Conservation (phyloP, 2,888 invertebrate genomes). For the Sphaeridia pumilis region DNA sequence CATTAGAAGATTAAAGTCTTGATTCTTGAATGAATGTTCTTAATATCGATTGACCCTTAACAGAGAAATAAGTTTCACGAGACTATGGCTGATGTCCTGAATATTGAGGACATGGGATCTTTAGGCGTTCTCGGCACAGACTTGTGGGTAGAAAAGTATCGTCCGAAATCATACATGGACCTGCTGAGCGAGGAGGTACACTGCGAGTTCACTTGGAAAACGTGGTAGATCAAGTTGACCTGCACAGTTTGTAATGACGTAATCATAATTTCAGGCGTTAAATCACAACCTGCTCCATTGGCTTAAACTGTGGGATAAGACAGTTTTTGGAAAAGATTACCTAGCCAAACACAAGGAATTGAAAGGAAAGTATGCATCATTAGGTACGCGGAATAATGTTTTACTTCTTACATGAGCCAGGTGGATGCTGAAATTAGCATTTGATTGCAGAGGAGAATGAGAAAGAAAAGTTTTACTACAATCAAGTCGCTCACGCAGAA, state of each 20-base stretch:
- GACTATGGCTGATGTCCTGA: conserved; percentile 19
- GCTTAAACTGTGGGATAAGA: conserved; percentile 95
- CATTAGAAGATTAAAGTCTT: too few relatives aligned
- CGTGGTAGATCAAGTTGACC: too few relatives aligned
- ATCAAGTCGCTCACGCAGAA: conserved; percentile 6
- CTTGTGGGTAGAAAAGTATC: conserved; percentile 89
- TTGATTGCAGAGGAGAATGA: conserved; percentile 34
- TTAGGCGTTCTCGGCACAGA: conserved; percentile 5
- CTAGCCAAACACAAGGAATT: conserved; percentile 37
- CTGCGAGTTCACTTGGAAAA: too few relatives aligned
- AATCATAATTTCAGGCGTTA: conserved; percentile 55
- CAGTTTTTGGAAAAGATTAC: conserved; percentile 55
- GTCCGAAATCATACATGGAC: conserved; percentile 72
- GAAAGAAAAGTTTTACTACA: conserved; percentile 16
- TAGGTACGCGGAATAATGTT: too few relatives aligned
- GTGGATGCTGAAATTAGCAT: too few relatives aligned
- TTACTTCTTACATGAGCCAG: too few relatives aligned
- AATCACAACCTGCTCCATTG: conserved; percentile 80
- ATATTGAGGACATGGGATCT: conserved; percentile 13
- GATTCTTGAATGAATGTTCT: too few relatives aligned
- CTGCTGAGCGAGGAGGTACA: conserved; percentile 81
- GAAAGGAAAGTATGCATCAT: conserved; percentile 34
- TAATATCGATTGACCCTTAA: conserved; percentile 2
- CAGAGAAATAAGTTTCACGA: conserved; percentile 29
- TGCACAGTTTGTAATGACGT: too few relatives aligned